Evolutionary conservation across 2,888 invertebrate genomes (phyloP), one percentile per base, ranked within the genome.

Genomic region (Sminthurides aquaticus): DNA sequence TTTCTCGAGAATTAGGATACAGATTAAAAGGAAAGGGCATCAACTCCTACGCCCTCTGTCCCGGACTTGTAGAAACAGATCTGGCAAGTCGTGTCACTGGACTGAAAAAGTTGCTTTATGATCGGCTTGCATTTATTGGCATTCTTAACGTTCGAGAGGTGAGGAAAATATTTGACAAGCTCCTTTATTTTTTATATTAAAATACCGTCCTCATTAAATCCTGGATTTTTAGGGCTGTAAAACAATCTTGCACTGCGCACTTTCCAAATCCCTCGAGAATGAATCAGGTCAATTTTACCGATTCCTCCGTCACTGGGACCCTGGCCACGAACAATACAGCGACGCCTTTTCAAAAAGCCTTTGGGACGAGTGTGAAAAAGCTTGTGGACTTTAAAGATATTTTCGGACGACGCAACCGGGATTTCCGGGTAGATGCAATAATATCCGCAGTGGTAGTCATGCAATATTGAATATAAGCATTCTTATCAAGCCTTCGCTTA

Each of bases 1-100:
- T 76, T 60, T 71, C 74, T n/a, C 64, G 66, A 49, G 74, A 76
- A 60, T 67, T 77, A 28, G 71, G 74, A 1, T 66, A 67, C 20
- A 58, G 72, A 27, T 58, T 75, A 2, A 20, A 65, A 56, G 66
- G 67, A n/a, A 58, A 62, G 1, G 66, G 64, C 20, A 62, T 70
- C 22, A 66, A 56, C 1, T 43, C 69, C 1, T 72, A 71, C 49
- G 49, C 74, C 2, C 49, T 74, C 3, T 74, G 74, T 57, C 74
- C 74, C 1, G 74, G 72, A n/a, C 62, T 70, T 8, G 70, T 72
- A 0, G 25, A 58, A 2, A 73, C 70, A 1, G 64, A 52, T 18
- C 24, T 64, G 1, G 58, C 54, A 20, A 3, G 61, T 22, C 29
- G 55, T 61, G 61, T 54, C 11, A 52, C 5, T 52, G 20, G 5